Percentiles rank a stretch among this genome's conserved stretches.
These are phyloP conservation scores for Sarcophaga bullata DNA, from an alignment of 1,140 invertebrate species.

Conservation along the genomic window DNA sequence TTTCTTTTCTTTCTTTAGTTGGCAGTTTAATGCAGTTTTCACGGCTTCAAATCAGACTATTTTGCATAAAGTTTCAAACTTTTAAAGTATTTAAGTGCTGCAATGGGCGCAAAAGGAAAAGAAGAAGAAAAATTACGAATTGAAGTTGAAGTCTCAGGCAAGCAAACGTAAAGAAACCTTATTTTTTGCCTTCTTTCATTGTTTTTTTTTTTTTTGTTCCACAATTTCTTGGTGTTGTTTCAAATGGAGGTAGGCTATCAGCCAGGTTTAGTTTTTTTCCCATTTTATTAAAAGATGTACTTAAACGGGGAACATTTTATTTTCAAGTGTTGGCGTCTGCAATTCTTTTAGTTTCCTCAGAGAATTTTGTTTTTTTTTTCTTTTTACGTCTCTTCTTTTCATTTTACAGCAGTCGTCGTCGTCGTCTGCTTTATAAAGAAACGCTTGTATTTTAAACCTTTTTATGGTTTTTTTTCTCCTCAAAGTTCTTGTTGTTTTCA, in stretches of 20 bases:
- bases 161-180: not conserved
- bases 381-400: not conserved
- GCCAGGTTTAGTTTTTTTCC: too few species aligned
- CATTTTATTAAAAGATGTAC: too few species aligned
- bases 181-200: not conserved
- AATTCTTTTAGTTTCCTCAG: not conserved
- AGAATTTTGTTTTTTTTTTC: not conserved
- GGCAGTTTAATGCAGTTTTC: conserved; percentile 35
- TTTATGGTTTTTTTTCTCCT: not conserved
- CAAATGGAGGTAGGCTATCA: too few species aligned
- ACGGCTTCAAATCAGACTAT: conserved; percentile 30
- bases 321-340: conserved; percentile 39
- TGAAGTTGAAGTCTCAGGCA: not conserved
- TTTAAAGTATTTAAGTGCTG: not conserved
- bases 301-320: not conserved
- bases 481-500: not conserved
- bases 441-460: not conserved
- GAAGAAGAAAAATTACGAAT: not conserved
- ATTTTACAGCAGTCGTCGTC: not conserved
- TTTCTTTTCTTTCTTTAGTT: not conserved
- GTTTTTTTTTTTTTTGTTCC: not conserved
- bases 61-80: conserved; percentile 9
- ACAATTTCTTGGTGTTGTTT: not conserved
- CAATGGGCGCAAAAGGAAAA: not conserved
- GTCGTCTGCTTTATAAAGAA: not conserved